Base-by-base conservation (phyloP, 1,140 invertebrate genomes). In the Paramacrobiotus metropolitanus region DNA sequence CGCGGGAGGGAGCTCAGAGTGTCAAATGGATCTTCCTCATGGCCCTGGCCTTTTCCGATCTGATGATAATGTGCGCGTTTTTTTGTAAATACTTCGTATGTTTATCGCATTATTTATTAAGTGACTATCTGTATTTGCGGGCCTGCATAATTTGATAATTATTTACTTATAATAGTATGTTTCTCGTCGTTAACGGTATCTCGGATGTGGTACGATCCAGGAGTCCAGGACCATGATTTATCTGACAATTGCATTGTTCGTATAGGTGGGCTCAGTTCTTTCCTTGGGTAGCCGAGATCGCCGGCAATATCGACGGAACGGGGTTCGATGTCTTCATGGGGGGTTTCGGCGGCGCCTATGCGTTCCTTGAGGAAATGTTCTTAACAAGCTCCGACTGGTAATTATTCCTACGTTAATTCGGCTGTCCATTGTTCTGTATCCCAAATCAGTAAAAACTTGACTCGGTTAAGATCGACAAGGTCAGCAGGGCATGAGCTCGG, bases 231-330 rank as follows among this genome's bases (percentile, higher is more conserved):
- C n/a, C n/a, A n/a, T n/a, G n/a, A n/a, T n/a, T n/a, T n/a, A n/a
- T n/a, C n/a, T 0, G 48, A 15, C 4, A 20, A 55, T 20, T 20
- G 24, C 4, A 15, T 20, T 20, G 24, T 20, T 20, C 24, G n/a
- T n/a, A 24, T 24, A 55, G 48, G 48, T 55, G 48, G 48, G 15
- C 48, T 15, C 48, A 55, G 24, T 55, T 55, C 48, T 55, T 55
- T 24, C 48, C 48, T 15, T 55, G 28, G 15, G 15, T 55, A 24
- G 15, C 48, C 15, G 28, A 55, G 4, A 20, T 20, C 24, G 48
- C 15, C 9, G 24, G 15, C 15, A 15, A 20, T 9, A 55, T 28
- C 15, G 28, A 24, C 24, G 4, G 28, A 9, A 4, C 15, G 15
- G 48, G 15, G 4, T 15, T 28, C 15, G 28, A 55, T 9, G 4